Evolutionary conservation across 2,888 invertebrate species (phyloP).

Genomic region (Phortica okadai): DNA sequence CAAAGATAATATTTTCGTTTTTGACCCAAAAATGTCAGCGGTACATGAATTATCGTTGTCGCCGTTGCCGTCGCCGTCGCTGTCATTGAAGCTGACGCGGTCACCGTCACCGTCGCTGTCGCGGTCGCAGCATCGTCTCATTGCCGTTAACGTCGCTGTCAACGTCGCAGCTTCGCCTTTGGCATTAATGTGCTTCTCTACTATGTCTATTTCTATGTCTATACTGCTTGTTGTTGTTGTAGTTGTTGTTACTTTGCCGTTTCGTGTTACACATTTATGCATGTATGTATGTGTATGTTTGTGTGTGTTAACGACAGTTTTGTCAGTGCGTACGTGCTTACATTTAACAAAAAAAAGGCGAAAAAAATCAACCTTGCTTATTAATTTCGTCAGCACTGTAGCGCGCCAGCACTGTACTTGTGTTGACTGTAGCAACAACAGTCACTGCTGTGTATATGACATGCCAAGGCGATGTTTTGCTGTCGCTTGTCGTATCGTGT

Average conservation of each 20-base stretch:
- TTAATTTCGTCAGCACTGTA: neutral
- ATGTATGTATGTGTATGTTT: neutral
- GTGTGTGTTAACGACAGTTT: slow-evolving; percentile 6
- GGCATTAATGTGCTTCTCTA: neutral
- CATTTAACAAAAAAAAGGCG: neutral
- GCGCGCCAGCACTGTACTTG: neutral
- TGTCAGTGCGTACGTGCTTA: slow-evolving; percentile 1
- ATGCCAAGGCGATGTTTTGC: slow-evolving; percentile 43
- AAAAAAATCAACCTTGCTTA: neutral
- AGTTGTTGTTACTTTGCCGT: neutral
- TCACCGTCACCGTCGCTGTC: neutral
- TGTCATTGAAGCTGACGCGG: slow-evolving; percentile 20
- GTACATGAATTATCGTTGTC: slow-evolving; percentile 69
- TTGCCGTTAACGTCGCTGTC: slow-evolving; percentile 18
- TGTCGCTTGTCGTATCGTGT: slow-evolving; percentile 14
- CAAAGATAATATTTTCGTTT: slow-evolving; percentile 67
- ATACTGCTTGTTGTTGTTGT: neutral
- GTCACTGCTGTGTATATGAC: slow-evolving; percentile 43
- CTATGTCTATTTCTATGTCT: slow-evolving; percentile 1
- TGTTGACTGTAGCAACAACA: slow-evolving; percentile 26
- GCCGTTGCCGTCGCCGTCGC: slow-evolving; percentile 42
- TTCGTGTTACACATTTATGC: neutral
- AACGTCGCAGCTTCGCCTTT: slow-evolving; percentile 40
- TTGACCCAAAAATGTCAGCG: slow-evolving; percentile 71
- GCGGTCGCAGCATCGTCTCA: slow-evolving; percentile 40